Percentiles rank a stretch among this genome's conserved stretches.
Evolutionary conservation across 2,888 invertebrate species (phyloP).

Genomic region (Tetanocera ferruginea): DNA sequence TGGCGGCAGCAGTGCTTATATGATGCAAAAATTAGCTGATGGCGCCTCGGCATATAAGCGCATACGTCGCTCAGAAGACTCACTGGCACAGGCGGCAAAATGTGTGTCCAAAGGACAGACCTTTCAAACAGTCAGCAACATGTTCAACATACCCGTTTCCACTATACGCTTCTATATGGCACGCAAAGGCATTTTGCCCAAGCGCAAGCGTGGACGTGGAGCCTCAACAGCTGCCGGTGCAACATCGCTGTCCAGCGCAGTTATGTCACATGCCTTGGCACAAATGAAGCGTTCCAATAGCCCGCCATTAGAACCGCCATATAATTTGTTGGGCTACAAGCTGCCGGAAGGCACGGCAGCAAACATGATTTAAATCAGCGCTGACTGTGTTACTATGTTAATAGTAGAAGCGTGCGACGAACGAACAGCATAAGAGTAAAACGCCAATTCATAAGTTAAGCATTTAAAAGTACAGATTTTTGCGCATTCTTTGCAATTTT

Average conservation of each 20-base stretch:
- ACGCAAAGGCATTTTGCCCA: conserved; percentile 84
- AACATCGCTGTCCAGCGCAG: conserved; percentile 40
- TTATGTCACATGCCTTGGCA: conserved; percentile 56
- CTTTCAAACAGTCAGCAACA: conserved; percentile 88
- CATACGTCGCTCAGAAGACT: conserved; percentile 82
- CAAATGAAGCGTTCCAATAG: conserved; percentile 71
- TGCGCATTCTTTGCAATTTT: neutral
- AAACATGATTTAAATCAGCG: conserved; percentile 21
- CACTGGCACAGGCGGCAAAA: conserved; percentile 84
- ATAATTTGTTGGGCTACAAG: conserved; percentile 83
- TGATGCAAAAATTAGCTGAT: conserved; percentile 10
- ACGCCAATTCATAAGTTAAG: conserved; percentile 27
- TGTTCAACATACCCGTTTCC: conserved; percentile 89
- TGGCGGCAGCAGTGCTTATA: conserved; percentile 22
- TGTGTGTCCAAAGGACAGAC: conserved; percentile 89
- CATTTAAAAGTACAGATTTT: neutral
- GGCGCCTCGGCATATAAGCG: conserved; percentile 65
- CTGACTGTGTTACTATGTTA: neutral
- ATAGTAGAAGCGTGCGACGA: neutral
- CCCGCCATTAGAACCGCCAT: conserved; percentile 76
- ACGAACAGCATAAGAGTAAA: neutral
- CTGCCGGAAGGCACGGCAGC: conserved; percentile 72
- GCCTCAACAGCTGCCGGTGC: conserved; percentile 64
- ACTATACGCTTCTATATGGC: conserved; percentile 92
- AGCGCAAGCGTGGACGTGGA: conserved; percentile 82